These are phyloP conservation scores for Fissipunctia ypsillon DNA, from an alignment of 2,888 invertebrate species.

Conservation along the genomic window DNA sequence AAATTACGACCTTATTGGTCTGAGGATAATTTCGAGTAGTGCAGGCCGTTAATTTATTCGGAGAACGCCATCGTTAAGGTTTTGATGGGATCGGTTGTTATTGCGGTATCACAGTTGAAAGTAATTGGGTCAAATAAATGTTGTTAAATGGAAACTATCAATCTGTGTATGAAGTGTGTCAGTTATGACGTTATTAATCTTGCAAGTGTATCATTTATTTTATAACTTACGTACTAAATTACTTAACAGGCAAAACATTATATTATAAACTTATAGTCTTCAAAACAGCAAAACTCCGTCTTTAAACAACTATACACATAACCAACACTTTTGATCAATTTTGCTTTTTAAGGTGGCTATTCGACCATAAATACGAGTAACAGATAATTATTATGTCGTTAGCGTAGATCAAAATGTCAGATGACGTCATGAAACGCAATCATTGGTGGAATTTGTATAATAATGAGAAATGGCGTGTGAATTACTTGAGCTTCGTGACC, in stretches of 20 bases:
- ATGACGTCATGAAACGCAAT: conserved; percentile 53
- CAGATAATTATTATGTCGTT: conserved; percentile 18
- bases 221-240: conserved; percentile 2
- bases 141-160: conserved; percentile 47
- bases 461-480: conserved; percentile 59
- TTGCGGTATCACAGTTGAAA: conserved; percentile 48
- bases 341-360: not conserved
- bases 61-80: conserved; percentile 47
- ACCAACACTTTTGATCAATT: not conserved
- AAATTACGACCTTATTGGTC: conserved; percentile 30
- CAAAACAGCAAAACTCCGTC: not conserved
- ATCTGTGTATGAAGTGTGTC: conserved; percentile 38
- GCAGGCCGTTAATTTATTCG: conserved; percentile 58
- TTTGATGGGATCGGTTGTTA: conserved; percentile 49
- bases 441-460: conserved; percentile 52
- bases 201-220: not conserved
- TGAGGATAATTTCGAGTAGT: conserved; percentile 35
- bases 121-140: conserved; percentile 61
- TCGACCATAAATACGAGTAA: conserved; percentile 7
- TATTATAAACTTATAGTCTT: not conserved
- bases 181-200: conserved; percentile 34
- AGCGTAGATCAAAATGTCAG: conserved; percentile 33
- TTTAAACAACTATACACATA: not conserved
- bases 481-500: conserved; percentile 50
- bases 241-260: not conserved